Base-by-base conservation (phyloP, 2,888 invertebrate species). In the Eurytoma californica region DNA sequence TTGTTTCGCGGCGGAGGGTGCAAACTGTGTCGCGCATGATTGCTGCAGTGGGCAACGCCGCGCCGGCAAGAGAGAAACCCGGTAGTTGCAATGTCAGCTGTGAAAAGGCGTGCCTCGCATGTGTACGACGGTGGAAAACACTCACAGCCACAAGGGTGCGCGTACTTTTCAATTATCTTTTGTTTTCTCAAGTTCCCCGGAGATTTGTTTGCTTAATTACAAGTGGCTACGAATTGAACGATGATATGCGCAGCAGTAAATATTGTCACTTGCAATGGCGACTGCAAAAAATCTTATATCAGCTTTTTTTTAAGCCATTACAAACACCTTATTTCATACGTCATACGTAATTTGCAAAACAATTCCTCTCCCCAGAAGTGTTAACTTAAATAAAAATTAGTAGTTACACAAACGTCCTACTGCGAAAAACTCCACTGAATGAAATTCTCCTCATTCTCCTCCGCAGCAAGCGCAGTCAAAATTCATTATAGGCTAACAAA, bases 1-100 rank as follows among this genome's bases (percentile, higher is more conserved):
- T 39, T 39, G 3, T 47, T 70, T 16, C 47, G 77, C 70, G 65
- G 65, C 70, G 61, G 63, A 57, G 57, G 61, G 68, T 72, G 79
- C 55, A 73, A 68, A 73, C 65, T 60, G 58, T 79, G 72, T 67
- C 74, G 57, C 69, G 53, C 24, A 30, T 39, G 69, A 69, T 57
- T 57, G 39, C 53, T 18, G 63, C 18, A 24, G 18, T 9, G 13
- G 58, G 58, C n/a, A 39, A 39, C 53, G 2, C 7, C 58, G 58
- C 18, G 58, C 9, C 9, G 13, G 24, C 24, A 16, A 24, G 5
- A 66, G 47, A 3, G 66, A 16, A 13, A 3, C 18, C 24, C 12
- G 24, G 18, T 58, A 58, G 24, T 24, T 58, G 58, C 58, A 13
- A 24, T 20, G 57, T 57, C 24, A 66, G 66, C 66, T 28, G 51